phyloP scores from a whole-genome alignment of 2,797 vertebrate genomes.

The Diplodus sargus region DNA sequence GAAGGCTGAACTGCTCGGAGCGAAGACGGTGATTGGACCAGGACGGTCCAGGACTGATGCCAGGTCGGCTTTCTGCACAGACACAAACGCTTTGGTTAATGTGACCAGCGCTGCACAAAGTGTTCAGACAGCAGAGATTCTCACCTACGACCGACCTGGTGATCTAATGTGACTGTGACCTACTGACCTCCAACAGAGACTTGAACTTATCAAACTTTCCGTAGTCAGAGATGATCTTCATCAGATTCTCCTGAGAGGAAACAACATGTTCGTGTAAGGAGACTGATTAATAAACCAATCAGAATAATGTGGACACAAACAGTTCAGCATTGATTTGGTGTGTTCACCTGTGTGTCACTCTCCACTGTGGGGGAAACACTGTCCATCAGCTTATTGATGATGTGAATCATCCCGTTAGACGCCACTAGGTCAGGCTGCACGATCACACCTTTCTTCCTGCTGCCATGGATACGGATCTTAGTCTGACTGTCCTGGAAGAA shows the following conservation, averaged over 20 bases:
- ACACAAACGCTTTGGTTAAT: background rate
- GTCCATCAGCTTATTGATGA: conserved; percentile 91
- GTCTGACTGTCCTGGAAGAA: conserved; percentile 77
- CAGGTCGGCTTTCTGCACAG: conserved; percentile 84
- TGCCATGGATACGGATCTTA: conserved; percentile 88
- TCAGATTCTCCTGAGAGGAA: conserved; percentile 87
- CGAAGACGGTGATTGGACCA: conserved; percentile 88
- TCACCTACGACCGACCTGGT: too few species aligned
- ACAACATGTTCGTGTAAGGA: background rate
- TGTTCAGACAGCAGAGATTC: too few species aligned
- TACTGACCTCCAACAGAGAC: conserved; percentile 87
- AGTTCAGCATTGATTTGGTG: background rate
- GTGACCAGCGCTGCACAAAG: too few species aligned
- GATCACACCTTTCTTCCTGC: conserved; percentile 85
- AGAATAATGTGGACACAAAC: background rate
- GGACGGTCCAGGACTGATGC: conserved; percentile 81
- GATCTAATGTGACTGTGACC: background rate
- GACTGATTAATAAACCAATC: background rate
- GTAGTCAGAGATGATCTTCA: conserved; percentile 87
- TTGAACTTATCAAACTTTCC: conserved; percentile 87
- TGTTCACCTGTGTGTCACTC: conserved; percentile 85
- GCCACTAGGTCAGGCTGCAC: conserved; percentile 88
- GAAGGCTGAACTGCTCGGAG: conserved; percentile 87
- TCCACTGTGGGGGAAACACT: conserved; percentile 83
- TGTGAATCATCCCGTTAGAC: conserved; percentile 93